Base-by-base conservation (phyloP, 2,797 vertebrate genomes). In the Gymnothorax reevesii region DNA sequence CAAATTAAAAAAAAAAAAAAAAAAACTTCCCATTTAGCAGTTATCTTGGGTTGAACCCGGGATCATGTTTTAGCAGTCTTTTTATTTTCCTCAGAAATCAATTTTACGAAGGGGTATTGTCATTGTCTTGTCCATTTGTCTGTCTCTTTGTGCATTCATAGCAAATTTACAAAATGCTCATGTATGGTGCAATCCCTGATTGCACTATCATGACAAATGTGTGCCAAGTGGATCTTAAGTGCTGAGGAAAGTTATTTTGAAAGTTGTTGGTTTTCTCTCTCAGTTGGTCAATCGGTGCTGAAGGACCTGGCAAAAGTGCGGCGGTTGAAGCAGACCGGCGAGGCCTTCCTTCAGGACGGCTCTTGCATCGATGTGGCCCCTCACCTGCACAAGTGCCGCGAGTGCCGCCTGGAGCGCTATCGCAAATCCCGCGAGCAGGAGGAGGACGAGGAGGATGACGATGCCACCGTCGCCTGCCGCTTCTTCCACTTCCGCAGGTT, bases 401-500 rank as follows among this genome's bases (percentile, higher is more conserved):
- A 99, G 91, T 99, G 99, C 90, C 98, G 99, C 20, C 93, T 99
- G 89, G 98, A 99, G 91, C 97, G 98, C 83, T 99, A 99, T 90
- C 96, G 98, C 57, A 99, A 99, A 92, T 98, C 97, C 92, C 97
- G 98, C 64, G 99, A 99, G 0, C 97, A 98, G 49, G 98, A 99
- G 57, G 97, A 97, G 0, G 98, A 99, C 22, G 98, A 99, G 0
- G 98, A 99, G 15, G 98, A 99, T 88, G 98, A 99, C 17, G 98
- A 99, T 88, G 98, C 98, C 13, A 99, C 98, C 25, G 99, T 99
- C 88, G 96, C 98, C 42, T 99, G 99, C 89, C 97, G 99, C 82
- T 99, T 99, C 92, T 99, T 99, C 94, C 99, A 99, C 91, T 99
- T 99, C 90, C 97, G 98, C 94, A 99, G 98, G 99, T 99, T 84